phyloP scores from a whole-genome alignment of 2,888 invertebrate genomes.

The Rhogogaster chlorosoma region DNA sequence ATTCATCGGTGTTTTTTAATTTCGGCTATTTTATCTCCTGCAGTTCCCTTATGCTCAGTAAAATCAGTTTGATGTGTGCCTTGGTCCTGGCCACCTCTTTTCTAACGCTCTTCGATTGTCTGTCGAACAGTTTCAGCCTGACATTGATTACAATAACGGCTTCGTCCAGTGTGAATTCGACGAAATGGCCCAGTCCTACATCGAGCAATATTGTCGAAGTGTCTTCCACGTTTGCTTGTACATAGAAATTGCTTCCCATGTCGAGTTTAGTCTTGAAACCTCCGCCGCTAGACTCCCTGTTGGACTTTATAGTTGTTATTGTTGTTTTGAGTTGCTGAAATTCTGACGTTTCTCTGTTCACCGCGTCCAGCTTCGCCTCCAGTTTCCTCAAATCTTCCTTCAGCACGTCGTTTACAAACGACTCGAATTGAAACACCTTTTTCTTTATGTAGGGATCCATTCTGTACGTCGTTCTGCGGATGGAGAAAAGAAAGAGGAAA shows the following conservation, averaged over 20 bases:
- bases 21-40: constrained; percentile 71
- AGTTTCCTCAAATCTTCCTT: constrained; percentile 84
- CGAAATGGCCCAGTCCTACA: constrained; percentile 87
- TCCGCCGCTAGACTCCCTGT: constrained; percentile 56
- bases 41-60: constrained; percentile 84
- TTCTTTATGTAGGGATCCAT: constrained; percentile 66
- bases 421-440: constrained; percentile 81
- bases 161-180: constrained; percentile 87
- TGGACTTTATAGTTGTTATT: constrained; percentile 83
- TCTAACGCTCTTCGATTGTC: constrained; percentile 82
- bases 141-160: constrained; percentile 86
- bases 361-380: constrained; percentile 81
- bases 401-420: constrained; percentile 88
- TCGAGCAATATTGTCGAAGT: constrained; percentile 85
- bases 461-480: not conserved
- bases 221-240: constrained; percentile 87
- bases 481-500: not conserved
- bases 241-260: constrained; percentile 91
- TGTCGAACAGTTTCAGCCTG: constrained; percentile 83
- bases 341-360: constrained; percentile 86
- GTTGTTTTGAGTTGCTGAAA: constrained; percentile 86
- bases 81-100: constrained; percentile 86
- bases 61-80: constrained; percentile 88
- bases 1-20: not conserved
- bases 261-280: constrained; percentile 86